Evolutionary conservation across 2,797 vertebrate species (phyloP), one percentile per base, ranked within the genome.

Genomic region (Liparis tanakae): DNA sequence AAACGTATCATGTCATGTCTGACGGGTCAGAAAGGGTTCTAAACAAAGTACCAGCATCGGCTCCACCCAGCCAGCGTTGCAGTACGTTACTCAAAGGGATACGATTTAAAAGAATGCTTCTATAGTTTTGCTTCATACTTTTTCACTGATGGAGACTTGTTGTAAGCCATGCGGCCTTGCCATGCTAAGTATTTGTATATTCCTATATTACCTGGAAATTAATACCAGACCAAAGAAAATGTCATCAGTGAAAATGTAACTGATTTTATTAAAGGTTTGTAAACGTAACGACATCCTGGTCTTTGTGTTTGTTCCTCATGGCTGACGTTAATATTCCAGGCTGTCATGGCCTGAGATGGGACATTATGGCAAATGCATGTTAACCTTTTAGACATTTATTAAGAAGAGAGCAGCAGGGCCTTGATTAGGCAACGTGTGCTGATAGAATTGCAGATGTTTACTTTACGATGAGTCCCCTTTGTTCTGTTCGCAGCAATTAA

Each of bases 141-240:
- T 50, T 41, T 37, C 67, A n/a, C 17, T 46, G 20, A 72, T 22
- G 6, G 50, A 1, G 44, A 70, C 8, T 53, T 69, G 44, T 59
- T 80, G 33, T 67, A 76, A 82, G 70, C 76, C 25, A 7, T 51
- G 53, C 30, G 74, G 78, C 84, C 86, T 85, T 85, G 18, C 18
- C 53, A 43, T 78, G 36, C 75, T 57, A 15, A 70, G 51, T 74
- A 55, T 75, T 77, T 67, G 37, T 68, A 61, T 80, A 50, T 76
- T 62, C 80, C 25, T 82, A 10, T 74, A 22, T 58, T 72, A 63
- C 56, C 44, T 50, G 59, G 18, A 10, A 53, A 34, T 50, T 75
- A 36, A 67, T 73, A 67, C 14, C 83, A 57, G 37, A 72, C 10
- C 4, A 51, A 70, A 63, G 36, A 17, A 63, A 61, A 14, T 13